These are phyloP conservation scores for Macaria liturata DNA, from an alignment of 2,888 invertebrate genomes.

Conservation along the genomic window DNA sequence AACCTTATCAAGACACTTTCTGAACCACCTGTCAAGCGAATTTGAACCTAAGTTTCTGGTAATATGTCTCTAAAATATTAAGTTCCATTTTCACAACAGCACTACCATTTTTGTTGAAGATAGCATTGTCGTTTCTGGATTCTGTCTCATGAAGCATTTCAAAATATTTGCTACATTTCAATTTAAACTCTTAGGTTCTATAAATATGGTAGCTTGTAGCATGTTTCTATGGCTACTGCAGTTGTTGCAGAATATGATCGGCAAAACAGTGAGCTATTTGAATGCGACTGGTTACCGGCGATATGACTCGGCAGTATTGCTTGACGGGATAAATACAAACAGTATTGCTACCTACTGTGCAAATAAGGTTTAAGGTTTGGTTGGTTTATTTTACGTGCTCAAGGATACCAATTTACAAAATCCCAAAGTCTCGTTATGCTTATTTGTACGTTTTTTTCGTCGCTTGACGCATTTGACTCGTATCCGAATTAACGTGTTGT, in stretches of 20 bases:
- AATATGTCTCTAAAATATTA: constrained; percentile 16
- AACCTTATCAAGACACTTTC: constrained; percentile 21
- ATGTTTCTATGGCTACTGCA: constrained; percentile 6
- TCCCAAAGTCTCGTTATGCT: no score
- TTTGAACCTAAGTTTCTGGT: constrained; percentile 33
- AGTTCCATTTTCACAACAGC: constrained; percentile 32
- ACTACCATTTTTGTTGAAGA: constrained; percentile 17
- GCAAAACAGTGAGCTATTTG: constrained; percentile 32
- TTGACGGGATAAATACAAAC: constrained; percentile 24
- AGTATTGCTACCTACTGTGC: neutral
- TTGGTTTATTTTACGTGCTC: no score
- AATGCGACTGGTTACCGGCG: constrained; percentile 22
- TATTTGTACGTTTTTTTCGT: no score
- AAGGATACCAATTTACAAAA: no score
- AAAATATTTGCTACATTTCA: constrained; percentile 5
- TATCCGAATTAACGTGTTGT: no score
- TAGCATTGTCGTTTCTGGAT: constrained; percentile 32
- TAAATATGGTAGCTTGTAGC: constrained; percentile 9
- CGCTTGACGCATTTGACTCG: no score
- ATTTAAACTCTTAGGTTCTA: constrained; percentile 14
- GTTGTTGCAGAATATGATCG: constrained; percentile 41
- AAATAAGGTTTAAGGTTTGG: no score
- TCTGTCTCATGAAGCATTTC: constrained; percentile 30
- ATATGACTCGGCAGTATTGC: constrained; percentile 37
- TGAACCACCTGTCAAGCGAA: constrained; percentile 32